Evolutionary conservation across 2,888 invertebrate genomes (phyloP), one percentile per base, ranked within the genome.

Genomic region (Eupithecia abbreviata): DNA sequence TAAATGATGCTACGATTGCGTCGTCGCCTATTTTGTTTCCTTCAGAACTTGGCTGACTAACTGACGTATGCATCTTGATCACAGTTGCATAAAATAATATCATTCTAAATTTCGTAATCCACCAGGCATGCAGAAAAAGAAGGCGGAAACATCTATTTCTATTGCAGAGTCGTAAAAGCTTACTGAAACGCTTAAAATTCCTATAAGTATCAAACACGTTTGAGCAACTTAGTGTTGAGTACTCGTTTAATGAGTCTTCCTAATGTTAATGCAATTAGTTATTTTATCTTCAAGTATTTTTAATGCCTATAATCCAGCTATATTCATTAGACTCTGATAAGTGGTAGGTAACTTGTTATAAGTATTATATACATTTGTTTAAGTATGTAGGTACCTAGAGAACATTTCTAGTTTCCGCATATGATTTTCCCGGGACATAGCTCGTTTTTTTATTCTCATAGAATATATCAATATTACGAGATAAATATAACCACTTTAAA

Each of bases 161-260:
- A 72, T 65, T 79, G 73, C 66, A 75, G 67, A 76, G 47, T 78
- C 73, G 74, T 80, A 73, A 77, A 78, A 77, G 72, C 73, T 73
- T 76, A 58, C 58, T 76, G 69, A 74, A 58, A 71, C 66, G 70
- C n/a, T 65, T 66, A 41, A 41, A 9, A 66, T 42, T 42, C 6
- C 66, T 66, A 74, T 43, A n/a, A n/a, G n/a, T n/a, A 70, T 67
- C 43, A 66, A 76, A 76, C 58, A 71, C 70, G 73, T 73, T 79
- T 77, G 65, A 51, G 75, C 74, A 78, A 77, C 73, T 71, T 73
- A 45, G 71, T 72, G 42, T 42, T 70, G 51, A 49, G 49, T 58
- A 58, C 55, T 58, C 55, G 55, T 77, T 72, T 76, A 72, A 68
- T 42, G 41, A 45, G n/a, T 68, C n/a, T 10, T 45, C 18, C 68